Conservation (phyloP, 2,797 vertebrate genomes). For the Labeo calbasu region DNA sequence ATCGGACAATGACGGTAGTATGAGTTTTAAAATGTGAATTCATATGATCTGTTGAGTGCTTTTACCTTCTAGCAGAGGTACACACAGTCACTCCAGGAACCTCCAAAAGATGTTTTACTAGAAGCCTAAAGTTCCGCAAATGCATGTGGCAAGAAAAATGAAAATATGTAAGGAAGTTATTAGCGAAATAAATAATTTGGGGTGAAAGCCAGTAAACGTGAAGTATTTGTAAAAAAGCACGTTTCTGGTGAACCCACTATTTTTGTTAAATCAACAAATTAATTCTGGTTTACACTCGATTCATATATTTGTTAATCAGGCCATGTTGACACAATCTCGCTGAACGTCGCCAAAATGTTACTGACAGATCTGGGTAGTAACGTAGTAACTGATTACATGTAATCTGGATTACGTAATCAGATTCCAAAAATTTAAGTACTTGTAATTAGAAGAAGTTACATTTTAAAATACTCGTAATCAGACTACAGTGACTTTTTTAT, state of each 20-base stretch:
- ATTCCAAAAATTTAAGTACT: too few species aligned
- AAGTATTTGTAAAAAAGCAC: not conserved
- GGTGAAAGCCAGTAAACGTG: not conserved
- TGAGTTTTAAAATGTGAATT: not conserved
- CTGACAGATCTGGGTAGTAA: too few species aligned
- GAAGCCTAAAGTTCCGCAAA: not conserved
- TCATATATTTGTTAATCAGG: not conserved
- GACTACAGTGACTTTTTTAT: too few species aligned
- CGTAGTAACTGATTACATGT: too few species aligned
- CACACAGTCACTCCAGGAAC: conserved; percentile 57
- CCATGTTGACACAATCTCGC: not conserved
- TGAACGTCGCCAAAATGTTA: not conserved
- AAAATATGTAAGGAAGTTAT: not conserved
- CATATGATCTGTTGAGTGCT: not conserved
- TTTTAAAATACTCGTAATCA: too few species aligned
- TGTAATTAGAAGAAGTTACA: too few species aligned
- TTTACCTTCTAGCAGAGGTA: conserved; percentile 78
- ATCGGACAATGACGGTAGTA: conserved; percentile 57
- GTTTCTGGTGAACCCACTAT: not conserved
- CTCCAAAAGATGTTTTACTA: not conserved
- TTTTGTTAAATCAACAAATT: not conserved
- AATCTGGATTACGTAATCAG: too few species aligned
- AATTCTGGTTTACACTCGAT: not conserved
- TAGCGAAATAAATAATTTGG: not conserved
- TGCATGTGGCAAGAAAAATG: not conserved